These are phyloP conservation scores for Chitala chitala DNA, from an alignment of 2,113 vertebrate species.

Conservation along the genomic window DNA sequence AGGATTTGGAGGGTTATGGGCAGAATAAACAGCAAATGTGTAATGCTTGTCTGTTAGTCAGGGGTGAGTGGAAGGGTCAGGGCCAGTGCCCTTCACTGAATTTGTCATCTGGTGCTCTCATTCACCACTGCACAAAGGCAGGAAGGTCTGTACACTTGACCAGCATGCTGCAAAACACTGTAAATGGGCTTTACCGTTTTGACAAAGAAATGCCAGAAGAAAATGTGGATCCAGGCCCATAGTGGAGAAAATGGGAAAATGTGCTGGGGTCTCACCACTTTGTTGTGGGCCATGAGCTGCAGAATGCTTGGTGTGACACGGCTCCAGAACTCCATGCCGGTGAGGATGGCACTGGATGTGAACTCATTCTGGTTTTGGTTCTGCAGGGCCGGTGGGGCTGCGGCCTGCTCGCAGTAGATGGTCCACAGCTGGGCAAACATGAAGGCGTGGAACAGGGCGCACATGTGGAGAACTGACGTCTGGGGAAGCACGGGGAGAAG, in stretches of 20 bases:
- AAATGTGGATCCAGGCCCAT: background rate
- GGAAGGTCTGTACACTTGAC: too few species aligned
- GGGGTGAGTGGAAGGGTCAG: background rate
- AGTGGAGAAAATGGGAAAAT: background rate
- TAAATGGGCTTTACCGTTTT: background rate
- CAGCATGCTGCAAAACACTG: too few species aligned
- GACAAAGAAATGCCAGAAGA: background rate
- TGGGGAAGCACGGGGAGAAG: conserved; percentile 51
- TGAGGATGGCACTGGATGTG: conserved; percentile 88
- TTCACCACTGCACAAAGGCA: background rate
- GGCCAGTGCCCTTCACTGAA: too few species aligned
- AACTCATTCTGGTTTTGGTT: conserved; percentile 95
- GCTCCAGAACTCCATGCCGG: conserved; percentile 97
- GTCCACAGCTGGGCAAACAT: conserved; percentile 99
- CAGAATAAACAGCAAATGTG: too few species aligned
- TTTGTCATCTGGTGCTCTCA: background rate
- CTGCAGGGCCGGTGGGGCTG: conserved; percentile 75
- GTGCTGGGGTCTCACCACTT: conserved; percentile 84
- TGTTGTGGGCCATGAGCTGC: conserved; percentile 98
- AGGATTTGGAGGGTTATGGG: too few species aligned
- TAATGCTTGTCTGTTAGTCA: background rate
- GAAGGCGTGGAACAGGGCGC: conserved; percentile 95
- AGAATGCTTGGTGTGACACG: conserved; percentile 94
- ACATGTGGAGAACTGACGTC: conserved; percentile 98
- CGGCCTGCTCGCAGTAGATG: conserved; percentile 95